A percentile compares a stretch with the other conserved stretches of the same genome.
phyloP scores from a whole-genome alignment of 92 coral and sea anemone genomes.

The Chrysogorgia sp. region DNA sequence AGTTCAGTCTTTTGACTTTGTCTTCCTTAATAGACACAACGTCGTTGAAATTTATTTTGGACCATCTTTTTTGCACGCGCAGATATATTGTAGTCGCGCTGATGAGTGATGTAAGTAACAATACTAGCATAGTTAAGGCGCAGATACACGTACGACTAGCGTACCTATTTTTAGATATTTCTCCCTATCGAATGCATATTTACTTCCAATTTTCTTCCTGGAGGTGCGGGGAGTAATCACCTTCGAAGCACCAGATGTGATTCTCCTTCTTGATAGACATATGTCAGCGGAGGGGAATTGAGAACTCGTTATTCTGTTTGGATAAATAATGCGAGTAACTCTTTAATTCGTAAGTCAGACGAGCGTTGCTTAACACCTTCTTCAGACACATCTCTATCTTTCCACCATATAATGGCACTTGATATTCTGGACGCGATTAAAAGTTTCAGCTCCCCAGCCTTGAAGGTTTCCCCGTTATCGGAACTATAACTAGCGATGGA shows the following conservation, averaged over 20 bases:
- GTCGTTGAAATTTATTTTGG: conserved; percentile 36
- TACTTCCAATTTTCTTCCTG: conserved; percentile 1
- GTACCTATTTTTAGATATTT: conserved; percentile 35
- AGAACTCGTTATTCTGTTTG: conserved; percentile 24
- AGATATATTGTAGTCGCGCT: conserved; percentile 51
- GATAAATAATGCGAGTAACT: conserved; percentile 37
- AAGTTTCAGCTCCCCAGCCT: conserved; percentile 13
- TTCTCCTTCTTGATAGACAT: conserved; percentile 18
- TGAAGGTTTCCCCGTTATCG: conserved; percentile 49
- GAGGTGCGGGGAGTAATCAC: neutral
- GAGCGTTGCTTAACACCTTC: conserved; percentile 42
- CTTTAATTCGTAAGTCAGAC: conserved; percentile 31
- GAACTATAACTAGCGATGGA: conserved; percentile 32
- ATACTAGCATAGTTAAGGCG: no score
- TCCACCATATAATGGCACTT: conserved; percentile 36
- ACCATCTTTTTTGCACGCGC: conserved; percentile 34
- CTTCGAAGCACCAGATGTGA: conserved; percentile 29
- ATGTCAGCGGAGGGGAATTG: conserved; percentile 25
- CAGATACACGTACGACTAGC: conserved; percentile 34
- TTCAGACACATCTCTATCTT: conserved; percentile 39
- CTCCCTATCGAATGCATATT: conserved; percentile 1
- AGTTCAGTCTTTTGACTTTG: conserved; percentile 44
- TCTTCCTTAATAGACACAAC: conserved; percentile 40
- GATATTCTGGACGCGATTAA: conserved; percentile 28
- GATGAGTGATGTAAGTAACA: no score